Percentiles rank a stretch among this genome's conserved stretches.
Conservation (phyloP, 2,113 vertebrate species). For the Diphyllodes magnificus region DNA sequence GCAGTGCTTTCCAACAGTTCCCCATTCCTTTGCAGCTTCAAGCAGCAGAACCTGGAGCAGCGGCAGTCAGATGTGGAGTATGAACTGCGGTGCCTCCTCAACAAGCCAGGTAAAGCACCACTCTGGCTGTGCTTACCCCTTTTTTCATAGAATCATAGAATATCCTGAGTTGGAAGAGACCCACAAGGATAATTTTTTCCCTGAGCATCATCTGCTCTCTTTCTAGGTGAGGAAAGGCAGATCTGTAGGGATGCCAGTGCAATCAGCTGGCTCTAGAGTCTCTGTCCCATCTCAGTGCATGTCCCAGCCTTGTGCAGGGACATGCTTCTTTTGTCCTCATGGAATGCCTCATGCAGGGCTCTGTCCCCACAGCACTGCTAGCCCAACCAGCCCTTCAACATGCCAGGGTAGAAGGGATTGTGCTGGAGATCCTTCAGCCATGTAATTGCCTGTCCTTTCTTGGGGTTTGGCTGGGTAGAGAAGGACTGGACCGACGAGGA, state of each 20-base stretch:
- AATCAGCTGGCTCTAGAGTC: neutral
- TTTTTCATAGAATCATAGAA: neutral
- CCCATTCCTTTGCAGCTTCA: conserved; percentile 71
- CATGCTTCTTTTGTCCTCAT: neutral
- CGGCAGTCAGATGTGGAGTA: conserved; percentile 90
- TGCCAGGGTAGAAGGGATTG: neutral
- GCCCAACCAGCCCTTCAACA: neutral
- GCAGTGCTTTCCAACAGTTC: neutral
- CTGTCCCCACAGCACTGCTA: neutral
- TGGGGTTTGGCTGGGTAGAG: conserved; percentile 66
- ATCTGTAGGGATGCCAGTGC: neutral
- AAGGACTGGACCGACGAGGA: conserved; percentile 85
- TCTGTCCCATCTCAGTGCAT: neutral
- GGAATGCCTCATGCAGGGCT: neutral
- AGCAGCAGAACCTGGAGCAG: conserved; percentile 89
- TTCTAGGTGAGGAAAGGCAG: neutral
- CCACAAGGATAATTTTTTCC: neutral
- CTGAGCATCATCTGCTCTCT: neutral
- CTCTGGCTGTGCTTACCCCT: neutral
- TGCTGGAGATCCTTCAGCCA: neutral
- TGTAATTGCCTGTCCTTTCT: neutral
- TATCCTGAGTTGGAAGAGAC: neutral
- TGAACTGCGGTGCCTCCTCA: conserved; percentile 86
- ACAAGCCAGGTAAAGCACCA: conserved; percentile 82
- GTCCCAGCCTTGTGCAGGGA: neutral